Evolutionary conservation across 1,140 invertebrate genomes (phyloP).

Genomic region (Uloborus diversus): DNA sequence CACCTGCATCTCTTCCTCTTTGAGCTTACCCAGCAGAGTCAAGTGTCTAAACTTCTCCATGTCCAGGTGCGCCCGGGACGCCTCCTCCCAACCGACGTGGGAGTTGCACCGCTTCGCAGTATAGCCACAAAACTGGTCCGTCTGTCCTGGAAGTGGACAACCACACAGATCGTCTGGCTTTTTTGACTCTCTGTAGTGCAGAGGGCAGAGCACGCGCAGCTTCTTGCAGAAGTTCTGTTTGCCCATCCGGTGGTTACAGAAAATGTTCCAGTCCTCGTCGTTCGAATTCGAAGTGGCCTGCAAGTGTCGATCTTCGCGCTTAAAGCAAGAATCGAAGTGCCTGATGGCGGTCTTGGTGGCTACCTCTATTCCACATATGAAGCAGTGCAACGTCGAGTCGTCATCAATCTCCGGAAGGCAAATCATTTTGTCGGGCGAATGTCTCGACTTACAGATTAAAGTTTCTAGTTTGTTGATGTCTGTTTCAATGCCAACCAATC

Average conservation of each 20-base stretch:
- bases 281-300: background rate
- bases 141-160: constrained; percentile 79
- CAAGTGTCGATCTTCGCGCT: constrained; percentile 20
- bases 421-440: background rate
- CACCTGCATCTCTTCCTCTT: constrained; percentile 86
- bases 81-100: constrained; percentile 94
- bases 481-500: constrained; percentile 78
- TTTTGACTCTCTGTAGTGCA: constrained; percentile 93
- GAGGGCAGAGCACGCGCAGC: constrained; percentile 92
- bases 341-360: background rate
- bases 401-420: constrained; percentile 3
- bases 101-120: constrained; percentile 90
- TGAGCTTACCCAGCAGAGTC: constrained; percentile 90
- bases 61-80: constrained; percentile 84
- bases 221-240: constrained; percentile 90
- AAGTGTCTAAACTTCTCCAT: constrained; percentile 79
- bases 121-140: constrained; percentile 75
- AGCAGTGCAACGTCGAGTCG: background rate
- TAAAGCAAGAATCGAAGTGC: constrained; percentile 29
- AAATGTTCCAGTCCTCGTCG: constrained; percentile 38
- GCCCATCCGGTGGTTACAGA: constrained; percentile 27
- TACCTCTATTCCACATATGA: constrained; percentile 18
- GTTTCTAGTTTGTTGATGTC: constrained; percentile 75
- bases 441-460: background rate
- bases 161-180: constrained; percentile 82